These are phyloP conservation scores for Strongylocentrotus purpuratus DNA, from an alignment of 35 echinoderm and acorn worm genomes.

Conservation along the genomic window DNA sequence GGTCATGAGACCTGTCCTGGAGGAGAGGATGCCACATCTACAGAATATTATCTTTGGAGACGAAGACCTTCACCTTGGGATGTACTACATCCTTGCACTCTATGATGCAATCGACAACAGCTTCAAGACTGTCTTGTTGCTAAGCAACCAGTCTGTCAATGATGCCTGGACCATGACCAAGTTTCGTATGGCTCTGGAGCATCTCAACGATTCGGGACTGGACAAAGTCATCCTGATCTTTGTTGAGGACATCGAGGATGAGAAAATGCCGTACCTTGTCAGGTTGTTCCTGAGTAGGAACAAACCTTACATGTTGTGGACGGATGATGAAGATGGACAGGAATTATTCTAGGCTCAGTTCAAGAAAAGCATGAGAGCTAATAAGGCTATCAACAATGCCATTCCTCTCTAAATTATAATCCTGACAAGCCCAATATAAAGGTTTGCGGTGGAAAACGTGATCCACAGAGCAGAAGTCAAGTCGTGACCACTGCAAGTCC, in stretches of 20 bases:
- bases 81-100: slow-evolving; percentile 30
- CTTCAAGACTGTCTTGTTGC: slow-evolving; percentile 43
- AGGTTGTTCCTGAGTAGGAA: slow-evolving; percentile 25
- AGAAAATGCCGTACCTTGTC: slow-evolving; percentile 30
- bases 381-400: slow-evolving; percentile 30
- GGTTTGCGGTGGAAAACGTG: too few relatives aligned
- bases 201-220: slow-evolving; percentile 1
- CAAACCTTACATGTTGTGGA: slow-evolving; percentile 44
- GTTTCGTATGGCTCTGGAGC: slow-evolving; percentile 35
- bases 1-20: not conserved
- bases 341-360: slow-evolving; percentile 16
- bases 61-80: not conserved
- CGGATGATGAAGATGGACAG: slow-evolving; percentile 37
- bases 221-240: slow-evolving; percentile 40
- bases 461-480: not conserved
- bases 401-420: not conserved
- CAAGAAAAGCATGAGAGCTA: slow-evolving; percentile 21
- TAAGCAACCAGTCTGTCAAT: slow-evolving; percentile 30
- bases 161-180: slow-evolving; percentile 42
- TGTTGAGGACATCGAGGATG: slow-evolving; percentile 43
- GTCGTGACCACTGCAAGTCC: not conserved
- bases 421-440: too few relatives aligned
- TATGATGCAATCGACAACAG: slow-evolving; percentile 14
- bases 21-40: slow-evolving; percentile 13
- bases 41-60: slow-evolving; percentile 11